Conservation (phyloP, 1,140 invertebrate genomes). For the Yoshiicerus persimilis region DNA sequence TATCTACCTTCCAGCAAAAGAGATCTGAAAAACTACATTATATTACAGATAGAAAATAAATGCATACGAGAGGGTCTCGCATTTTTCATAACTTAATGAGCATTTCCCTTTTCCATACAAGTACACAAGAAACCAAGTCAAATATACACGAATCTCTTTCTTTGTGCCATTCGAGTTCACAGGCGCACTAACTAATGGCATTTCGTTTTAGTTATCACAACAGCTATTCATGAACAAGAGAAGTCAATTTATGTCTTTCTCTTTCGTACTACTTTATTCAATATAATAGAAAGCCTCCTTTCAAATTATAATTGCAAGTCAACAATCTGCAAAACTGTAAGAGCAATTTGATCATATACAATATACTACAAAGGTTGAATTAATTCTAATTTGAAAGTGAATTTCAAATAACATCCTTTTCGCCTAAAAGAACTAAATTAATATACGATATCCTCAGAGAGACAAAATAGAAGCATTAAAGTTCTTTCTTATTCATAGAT, state of each 20-base stretch:
- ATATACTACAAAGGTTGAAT: too few species aligned
- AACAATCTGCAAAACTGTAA: too few species aligned
- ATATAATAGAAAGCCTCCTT: too few species aligned
- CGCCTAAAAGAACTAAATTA: too few species aligned
- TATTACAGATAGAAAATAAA: background rate
- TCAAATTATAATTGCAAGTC: too few species aligned
- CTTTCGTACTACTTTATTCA: background rate
- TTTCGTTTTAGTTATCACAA: background rate
- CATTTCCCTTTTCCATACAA: constrained; percentile 24
- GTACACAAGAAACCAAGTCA: background rate
- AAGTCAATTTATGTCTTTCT: background rate
- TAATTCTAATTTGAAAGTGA: too few species aligned
- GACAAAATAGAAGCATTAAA: too few species aligned
- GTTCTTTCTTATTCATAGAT: too few species aligned
- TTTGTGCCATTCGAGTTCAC: background rate
- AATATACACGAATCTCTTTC: background rate
- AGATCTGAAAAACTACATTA: background rate
- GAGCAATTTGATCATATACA: too few species aligned
- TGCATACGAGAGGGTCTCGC: background rate
- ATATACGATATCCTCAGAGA: too few species aligned
- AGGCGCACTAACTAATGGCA: background rate
- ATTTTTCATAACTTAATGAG: constrained; percentile 36
- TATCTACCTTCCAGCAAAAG: background rate
- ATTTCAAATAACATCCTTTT: too few species aligned
- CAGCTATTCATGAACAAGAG: background rate